Evolutionary conservation across 1,140 invertebrate species (phyloP), one percentile per base, ranked within the genome.

Genomic region (Bombus ignitus): DNA sequence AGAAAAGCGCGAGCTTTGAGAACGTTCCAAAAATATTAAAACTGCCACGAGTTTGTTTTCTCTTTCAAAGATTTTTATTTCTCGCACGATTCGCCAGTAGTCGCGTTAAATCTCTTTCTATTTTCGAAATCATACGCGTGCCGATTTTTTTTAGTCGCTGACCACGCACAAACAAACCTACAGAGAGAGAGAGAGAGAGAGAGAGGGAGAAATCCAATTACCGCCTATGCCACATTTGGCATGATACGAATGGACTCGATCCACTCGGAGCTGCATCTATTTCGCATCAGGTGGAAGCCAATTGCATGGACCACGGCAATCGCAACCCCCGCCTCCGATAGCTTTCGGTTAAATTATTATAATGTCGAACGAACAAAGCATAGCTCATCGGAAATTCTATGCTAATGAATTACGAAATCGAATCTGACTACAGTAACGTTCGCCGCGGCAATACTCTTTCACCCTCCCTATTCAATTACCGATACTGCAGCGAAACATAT

Each of bases 361-460:
- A 90, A 89, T 87, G 81, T 70, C 44, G 68, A 74, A 62, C 81
- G 85, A 78, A 87, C 81, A 90, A 89, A 87, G 74, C 81, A 72
- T 66, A 89, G 47, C 85, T 82, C 37, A 37, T 47, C 74, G 73
- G 87, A 89, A 83, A 89, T 89, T 83, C 84, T 89, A 87, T 89
- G 87, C 84, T 89, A 89, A 89, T 89, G 80, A 89, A 89, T 89
- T 89, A 87, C 83, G 74, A 86, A 88, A 89, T 86, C 76, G 65
- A 83, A 80, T 71, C 62, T 62, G 84, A 83, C 74, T 72, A 39
- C 15, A 57, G 73, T 59, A n/a, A 81, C 44, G 39, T 75, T 84
- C 15, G 32, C 65, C 44, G 22, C 28, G 44, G 62, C 65, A 62
- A 39, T 53, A 53, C 47, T 53, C 47, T 81, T 71, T 77, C 42